phyloP scores from a whole-genome alignment of 2,888 invertebrate species.

The Eumerus sabulonum region DNA sequence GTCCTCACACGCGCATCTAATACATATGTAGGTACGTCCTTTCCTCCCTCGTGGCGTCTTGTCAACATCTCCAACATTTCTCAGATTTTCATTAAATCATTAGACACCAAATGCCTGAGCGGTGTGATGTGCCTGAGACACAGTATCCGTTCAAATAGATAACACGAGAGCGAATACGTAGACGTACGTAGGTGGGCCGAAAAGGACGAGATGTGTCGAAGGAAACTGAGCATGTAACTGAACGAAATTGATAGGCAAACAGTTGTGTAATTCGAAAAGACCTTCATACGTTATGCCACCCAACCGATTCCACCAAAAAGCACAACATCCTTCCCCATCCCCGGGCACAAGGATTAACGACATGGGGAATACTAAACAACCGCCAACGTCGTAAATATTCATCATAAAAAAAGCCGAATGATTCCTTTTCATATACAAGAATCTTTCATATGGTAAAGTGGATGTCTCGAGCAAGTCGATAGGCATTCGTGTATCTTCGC shows the following conservation, averaged over 20 bases:
- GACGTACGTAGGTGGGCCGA: not conserved
- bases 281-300: too few species aligned
- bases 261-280: not conserved
- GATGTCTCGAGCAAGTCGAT: not conserved
- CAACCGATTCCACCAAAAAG: too few species aligned
- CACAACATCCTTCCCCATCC: too few species aligned
- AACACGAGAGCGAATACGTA: not conserved
- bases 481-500: not conserved
- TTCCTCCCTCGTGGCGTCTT: too few species aligned
- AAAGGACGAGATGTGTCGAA: not conserved
- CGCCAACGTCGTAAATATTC: constrained; percentile 34
- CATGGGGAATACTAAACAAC: constrained; percentile 26
- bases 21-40: too few species aligned
- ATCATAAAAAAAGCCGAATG: constrained; percentile 19
- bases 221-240: constrained; percentile 37
- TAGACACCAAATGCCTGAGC: constrained; percentile 3
- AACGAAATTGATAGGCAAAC: constrained; percentile 48
- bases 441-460: too few species aligned
- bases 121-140: too few species aligned
- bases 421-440: not conserved
- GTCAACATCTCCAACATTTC: not conserved
- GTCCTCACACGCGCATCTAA: not conserved
- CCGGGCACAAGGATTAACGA: not conserved
- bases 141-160: not conserved
- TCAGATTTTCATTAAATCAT: constrained; percentile 39